Conservation (phyloP, 2,797 vertebrate genomes). For the Anguilla obscura region DNA sequence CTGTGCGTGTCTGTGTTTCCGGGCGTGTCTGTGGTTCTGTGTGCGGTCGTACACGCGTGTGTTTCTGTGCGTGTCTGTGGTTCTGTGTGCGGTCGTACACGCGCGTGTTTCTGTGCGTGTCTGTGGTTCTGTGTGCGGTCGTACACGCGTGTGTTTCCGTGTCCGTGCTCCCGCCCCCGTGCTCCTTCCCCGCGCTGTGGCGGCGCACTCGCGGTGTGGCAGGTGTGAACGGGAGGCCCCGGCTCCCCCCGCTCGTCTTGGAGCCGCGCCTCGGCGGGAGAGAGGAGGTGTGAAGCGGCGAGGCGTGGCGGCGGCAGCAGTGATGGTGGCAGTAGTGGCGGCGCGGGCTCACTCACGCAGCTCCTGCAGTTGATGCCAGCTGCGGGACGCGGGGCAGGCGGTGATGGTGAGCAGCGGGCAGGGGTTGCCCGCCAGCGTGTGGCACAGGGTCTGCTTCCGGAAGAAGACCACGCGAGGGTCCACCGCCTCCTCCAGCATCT, state of each 20-base stretch:
- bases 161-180: neutral
- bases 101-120: no score
- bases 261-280: conserved; percentile 17
- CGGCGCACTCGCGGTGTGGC: neutral
- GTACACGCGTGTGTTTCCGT: no score
- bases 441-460: conserved; percentile 77
- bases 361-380: conserved; percentile 74
- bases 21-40: no score
- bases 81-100: no score
- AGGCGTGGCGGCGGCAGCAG: neutral
- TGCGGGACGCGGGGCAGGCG: conserved; percentile 76
- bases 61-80: no score
- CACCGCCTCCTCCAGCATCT: conserved; percentile 70
- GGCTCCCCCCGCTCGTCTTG: neutral
- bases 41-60: no score
- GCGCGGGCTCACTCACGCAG: conserved; percentile 77
- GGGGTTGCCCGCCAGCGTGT: conserved; percentile 79
- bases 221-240: neutral
- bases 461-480: conserved; percentile 79
- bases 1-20: no score
- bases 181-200: neutral
- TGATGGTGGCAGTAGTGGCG: neutral
- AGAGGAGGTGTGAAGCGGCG: neutral
- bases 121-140: no score
- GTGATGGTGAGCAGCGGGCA: conserved; percentile 90